Evolutionary conservation across 2,113 vertebrate genomes (phyloP).

Genomic region (Zapornia atra): DNA sequence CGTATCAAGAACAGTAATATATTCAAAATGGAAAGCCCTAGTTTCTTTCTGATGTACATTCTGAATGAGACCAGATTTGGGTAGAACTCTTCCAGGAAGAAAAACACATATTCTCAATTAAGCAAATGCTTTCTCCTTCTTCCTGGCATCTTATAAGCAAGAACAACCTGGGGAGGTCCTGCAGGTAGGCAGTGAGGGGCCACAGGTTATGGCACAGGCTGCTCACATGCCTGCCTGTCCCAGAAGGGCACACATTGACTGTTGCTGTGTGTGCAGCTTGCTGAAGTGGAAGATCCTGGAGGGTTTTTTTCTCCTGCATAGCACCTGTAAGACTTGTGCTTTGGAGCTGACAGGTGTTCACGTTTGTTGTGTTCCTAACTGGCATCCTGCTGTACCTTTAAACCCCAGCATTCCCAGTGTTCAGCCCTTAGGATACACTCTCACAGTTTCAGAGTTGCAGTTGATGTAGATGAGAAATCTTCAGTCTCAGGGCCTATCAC

Average conservation of each 20-base stretch:
- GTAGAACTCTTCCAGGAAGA: not conserved
- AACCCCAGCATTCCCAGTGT: not conserved
- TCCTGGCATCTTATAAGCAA: not conserved
- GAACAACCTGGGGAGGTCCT: not conserved
- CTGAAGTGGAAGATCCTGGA: not conserved
- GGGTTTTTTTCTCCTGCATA: not conserved
- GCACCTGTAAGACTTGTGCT: fast-evolving
- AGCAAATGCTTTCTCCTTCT: not conserved
- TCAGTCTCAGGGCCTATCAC: not conserved
- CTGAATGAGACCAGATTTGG: not conserved
- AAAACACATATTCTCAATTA: not conserved
- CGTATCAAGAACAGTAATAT: not conserved
- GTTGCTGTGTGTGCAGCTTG: not conserved
- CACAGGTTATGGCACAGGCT: not conserved
- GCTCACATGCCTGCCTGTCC: not conserved
- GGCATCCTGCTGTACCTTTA: not conserved
- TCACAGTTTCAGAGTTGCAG: not conserved
- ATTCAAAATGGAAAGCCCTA: not conserved
- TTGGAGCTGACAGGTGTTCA: not conserved
- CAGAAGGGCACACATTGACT: not conserved
- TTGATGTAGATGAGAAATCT: not conserved
- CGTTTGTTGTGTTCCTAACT: not conserved
- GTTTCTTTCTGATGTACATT: not conserved
- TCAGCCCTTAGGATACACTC: not conserved
- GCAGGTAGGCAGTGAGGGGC: not conserved